Evolutionary conservation across 2,888 invertebrate species (phyloP).

Genomic region (Drosophila setosimentum): DNA sequence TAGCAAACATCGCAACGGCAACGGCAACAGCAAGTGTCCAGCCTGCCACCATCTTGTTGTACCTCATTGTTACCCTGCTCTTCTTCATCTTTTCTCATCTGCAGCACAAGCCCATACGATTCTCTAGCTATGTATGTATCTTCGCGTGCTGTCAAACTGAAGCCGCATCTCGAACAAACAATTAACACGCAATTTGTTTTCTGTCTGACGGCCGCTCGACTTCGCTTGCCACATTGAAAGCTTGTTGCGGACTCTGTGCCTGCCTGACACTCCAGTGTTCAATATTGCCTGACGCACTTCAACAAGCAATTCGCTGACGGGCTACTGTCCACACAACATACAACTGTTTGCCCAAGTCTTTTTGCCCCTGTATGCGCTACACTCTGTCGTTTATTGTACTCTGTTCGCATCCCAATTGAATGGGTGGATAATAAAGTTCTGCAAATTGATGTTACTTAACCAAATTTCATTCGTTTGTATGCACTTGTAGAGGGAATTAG

Average conservation of each 20-base stretch:
- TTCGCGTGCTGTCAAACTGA: constrained; percentile 39
- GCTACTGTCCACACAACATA: constrained; percentile 7
- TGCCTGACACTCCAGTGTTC: constrained; percentile 31
- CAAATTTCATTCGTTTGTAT: not conserved
- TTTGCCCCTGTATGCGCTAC: constrained; percentile 18
- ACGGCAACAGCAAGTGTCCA: constrained; percentile 17
- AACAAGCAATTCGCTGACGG: constrained; percentile 26
- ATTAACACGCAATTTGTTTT: constrained; percentile 48
- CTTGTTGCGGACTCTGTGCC: not conserved
- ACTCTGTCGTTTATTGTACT: not conserved
- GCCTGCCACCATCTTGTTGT: constrained; percentile 5
- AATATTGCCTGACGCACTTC: constrained; percentile 40
- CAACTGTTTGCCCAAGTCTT: constrained; percentile 1
- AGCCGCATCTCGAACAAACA: constrained; percentile 47
- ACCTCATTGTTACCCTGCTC: not conserved
- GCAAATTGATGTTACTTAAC: not conserved
- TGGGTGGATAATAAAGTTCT: not conserved
- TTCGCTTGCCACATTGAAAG: constrained; percentile 13
- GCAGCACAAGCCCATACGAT: constrained; percentile 16
- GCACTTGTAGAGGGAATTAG: not conserved
- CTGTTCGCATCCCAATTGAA: not conserved
- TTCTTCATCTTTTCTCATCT: not conserved
- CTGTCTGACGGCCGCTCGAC: constrained; percentile 4
- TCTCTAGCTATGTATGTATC: constrained; percentile 5
- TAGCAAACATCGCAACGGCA: constrained; percentile 43